These are phyloP conservation scores for Cebuella pygmaea DNA, from an alignment of 2,797 vertebrate species.

Conservation along the genomic window DNA sequence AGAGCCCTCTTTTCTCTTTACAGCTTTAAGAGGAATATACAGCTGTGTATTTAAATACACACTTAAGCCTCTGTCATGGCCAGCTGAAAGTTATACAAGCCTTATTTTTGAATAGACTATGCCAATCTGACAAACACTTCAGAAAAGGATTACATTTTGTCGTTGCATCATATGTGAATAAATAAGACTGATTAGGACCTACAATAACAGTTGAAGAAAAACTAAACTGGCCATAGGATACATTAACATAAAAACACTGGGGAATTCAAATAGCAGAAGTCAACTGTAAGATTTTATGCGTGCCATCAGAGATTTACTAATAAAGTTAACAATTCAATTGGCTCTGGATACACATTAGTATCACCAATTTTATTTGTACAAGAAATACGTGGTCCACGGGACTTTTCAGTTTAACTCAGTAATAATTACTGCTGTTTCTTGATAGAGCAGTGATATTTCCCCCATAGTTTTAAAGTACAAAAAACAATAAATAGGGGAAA, in stretches of 20 bases:
- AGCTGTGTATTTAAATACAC: background rate
- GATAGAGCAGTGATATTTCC: conserved; percentile 1
- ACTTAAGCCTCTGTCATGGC: background rate
- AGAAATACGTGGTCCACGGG: conserved; percentile 47
- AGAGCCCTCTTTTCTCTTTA: conserved; percentile 9
- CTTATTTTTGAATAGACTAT: conserved; percentile 44
- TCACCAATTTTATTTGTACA: conserved; percentile 74
- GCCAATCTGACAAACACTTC: background rate
- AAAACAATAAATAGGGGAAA: conserved; percentile 13
- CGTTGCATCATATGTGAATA: conserved; percentile 45
- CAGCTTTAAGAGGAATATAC: background rate
- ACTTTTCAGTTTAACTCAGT: conserved; percentile 44
- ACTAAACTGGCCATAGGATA: background rate
- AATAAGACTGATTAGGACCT: conserved; percentile 56
- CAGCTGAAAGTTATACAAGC: background rate
- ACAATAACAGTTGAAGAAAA: conserved; percentile 17
- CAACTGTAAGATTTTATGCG: background rate
- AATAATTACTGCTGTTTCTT: conserved; percentile 32
- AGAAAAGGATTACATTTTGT: background rate
- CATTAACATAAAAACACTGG: background rate
- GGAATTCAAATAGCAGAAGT: background rate
- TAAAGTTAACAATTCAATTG: background rate
- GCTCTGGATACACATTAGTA: conserved; percentile 57
- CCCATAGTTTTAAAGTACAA: conserved; percentile 22
- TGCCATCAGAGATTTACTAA: background rate